These are phyloP conservation scores for Ictalurus punctatus DNA, from an alignment of 2,113 vertebrate species.

Conservation along the genomic window DNA sequence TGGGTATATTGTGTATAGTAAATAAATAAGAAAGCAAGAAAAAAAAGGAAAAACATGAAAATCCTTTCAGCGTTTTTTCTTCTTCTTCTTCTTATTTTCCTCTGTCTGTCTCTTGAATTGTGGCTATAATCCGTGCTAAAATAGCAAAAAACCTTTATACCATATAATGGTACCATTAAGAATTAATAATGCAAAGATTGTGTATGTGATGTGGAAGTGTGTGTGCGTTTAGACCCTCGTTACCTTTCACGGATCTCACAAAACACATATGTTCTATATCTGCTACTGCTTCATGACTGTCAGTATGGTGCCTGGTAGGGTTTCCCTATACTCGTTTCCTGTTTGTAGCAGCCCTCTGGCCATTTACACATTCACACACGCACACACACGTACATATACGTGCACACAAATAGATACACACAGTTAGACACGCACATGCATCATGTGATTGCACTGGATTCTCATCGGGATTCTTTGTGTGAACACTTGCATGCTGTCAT, in stretches of 20 bases:
- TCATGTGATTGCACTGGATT: slow-evolving; percentile 64
- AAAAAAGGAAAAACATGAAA: not conserved
- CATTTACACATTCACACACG: slow-evolving; percentile 64
- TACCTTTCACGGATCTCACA: slow-evolving; percentile 45
- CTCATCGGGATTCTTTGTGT: slow-evolving; percentile 68
- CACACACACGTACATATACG: slow-evolving; percentile 60
- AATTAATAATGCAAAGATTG: slow-evolving; percentile 81
- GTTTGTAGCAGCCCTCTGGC: slow-evolving; percentile 60
- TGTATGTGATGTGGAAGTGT: slow-evolving; percentile 20
- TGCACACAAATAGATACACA: slow-evolving; percentile 20
- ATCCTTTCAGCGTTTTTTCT: not conserved
- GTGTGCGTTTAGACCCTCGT: slow-evolving; percentile 24
- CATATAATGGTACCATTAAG: slow-evolving; percentile 82
- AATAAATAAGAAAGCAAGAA: not conserved
- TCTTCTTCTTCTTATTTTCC: not conserved
- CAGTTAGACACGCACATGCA: not conserved
- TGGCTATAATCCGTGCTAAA: slow-evolving; percentile 69
- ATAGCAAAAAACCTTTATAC: slow-evolving; percentile 62
- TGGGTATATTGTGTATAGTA: not conserved
- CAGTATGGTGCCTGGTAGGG: slow-evolving; percentile 69
- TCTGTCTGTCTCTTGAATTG: slow-evolving; percentile 46
- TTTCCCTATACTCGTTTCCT: slow-evolving; percentile 71
- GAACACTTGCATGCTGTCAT: slow-evolving; percentile 52
- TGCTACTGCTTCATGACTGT: slow-evolving; percentile 71
- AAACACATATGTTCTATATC: slow-evolving; percentile 77